A percentile compares a stretch with the other conserved stretches of the same genome.
Conservation (phyloP, 1,140 invertebrate genomes). For the Pygmarrhopalites habei region DNA sequence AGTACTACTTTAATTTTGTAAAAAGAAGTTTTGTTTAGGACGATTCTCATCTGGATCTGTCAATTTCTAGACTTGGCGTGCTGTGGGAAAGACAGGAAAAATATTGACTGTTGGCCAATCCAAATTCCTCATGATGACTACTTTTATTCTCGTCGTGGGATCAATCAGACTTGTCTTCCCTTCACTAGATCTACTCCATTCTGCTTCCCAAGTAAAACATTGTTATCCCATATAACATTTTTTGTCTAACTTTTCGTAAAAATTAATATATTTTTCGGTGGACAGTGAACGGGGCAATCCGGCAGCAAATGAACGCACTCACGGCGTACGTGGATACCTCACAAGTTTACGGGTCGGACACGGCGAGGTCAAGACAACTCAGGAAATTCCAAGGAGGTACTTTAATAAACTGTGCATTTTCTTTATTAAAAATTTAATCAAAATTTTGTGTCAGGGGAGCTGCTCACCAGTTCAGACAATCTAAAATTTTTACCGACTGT, state of each 20-base stretch:
- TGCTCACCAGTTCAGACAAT: conserved; percentile 14
- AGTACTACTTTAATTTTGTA: no score
- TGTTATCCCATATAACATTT: no score
- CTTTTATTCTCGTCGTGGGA: conserved; percentile 59
- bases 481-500: conserved; percentile 25
- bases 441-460: no score
- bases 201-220: conserved; percentile 39
- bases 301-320: conserved; percentile 94
- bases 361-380: conserved; percentile 69
- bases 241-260: no score
- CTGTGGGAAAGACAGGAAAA: conserved; percentile 47
- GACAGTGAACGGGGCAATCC: conserved; percentile 24
- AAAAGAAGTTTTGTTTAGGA: no score
- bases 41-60: no score
- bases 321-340: conserved; percentile 94
- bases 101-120: conserved; percentile 76
- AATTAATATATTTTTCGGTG: no score
- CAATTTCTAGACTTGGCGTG: no score
- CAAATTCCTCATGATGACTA: conserved; percentile 78
- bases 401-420: no score
- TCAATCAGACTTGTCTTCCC: conserved; percentile 67
- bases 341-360: conserved; percentile 86
- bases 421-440: no score
- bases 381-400: conserved; percentile 57
- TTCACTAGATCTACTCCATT: conserved; percentile 62